Evolutionary conservation across 1,140 invertebrate genomes (phyloP).

Genomic region (Probaryconus sp.): DNA sequence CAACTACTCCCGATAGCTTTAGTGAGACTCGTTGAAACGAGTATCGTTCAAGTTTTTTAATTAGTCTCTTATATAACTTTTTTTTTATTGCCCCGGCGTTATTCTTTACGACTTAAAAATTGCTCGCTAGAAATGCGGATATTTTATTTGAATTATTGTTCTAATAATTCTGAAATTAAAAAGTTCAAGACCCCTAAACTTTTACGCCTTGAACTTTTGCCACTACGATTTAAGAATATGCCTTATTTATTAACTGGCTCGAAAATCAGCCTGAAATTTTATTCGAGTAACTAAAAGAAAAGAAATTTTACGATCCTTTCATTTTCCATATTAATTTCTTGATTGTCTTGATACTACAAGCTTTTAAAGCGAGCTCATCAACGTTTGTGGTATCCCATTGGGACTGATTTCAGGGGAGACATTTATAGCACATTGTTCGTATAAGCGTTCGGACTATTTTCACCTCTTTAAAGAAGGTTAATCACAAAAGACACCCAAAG

Average conservation of each 20-base stretch:
- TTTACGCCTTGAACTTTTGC: too few relatives aligned
- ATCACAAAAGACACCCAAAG: slow-evolving; percentile 33
- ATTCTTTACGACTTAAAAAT: slow-evolving; percentile 32
- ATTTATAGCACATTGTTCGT: slow-evolving; percentile 2
- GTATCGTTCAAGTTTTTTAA: slow-evolving; percentile 46
- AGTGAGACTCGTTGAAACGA: slow-evolving; percentile 20
- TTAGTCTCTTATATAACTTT: slow-evolving; percentile 36
- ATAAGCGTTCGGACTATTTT: slow-evolving; percentile 39
- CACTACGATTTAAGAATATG: too few relatives aligned
- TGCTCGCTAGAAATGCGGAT: slow-evolving; percentile 6
- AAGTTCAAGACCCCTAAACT: not conserved
- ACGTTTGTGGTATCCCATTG: slow-evolving; percentile 12
- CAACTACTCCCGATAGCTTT: slow-evolving; percentile 33
- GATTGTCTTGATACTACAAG: too few relatives aligned
- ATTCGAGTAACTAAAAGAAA: too few relatives aligned
- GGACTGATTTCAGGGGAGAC: slow-evolving; percentile 16
- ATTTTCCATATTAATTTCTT: too few relatives aligned
- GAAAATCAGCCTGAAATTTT: too few relatives aligned
- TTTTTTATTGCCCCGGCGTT: slow-evolving; percentile 32
- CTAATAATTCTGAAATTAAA: slow-evolving; percentile 1
- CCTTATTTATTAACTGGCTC: too few relatives aligned
- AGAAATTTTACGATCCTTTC: too few relatives aligned
- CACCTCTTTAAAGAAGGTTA: slow-evolving; percentile 44
- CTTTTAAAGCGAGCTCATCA: not conserved
- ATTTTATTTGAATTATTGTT: slow-evolving; percentile 22